Evolutionary conservation across 2,888 invertebrate species (phyloP), one percentile per base, ranked within the genome.

Genomic region (Scaptomyza reducta): DNA sequence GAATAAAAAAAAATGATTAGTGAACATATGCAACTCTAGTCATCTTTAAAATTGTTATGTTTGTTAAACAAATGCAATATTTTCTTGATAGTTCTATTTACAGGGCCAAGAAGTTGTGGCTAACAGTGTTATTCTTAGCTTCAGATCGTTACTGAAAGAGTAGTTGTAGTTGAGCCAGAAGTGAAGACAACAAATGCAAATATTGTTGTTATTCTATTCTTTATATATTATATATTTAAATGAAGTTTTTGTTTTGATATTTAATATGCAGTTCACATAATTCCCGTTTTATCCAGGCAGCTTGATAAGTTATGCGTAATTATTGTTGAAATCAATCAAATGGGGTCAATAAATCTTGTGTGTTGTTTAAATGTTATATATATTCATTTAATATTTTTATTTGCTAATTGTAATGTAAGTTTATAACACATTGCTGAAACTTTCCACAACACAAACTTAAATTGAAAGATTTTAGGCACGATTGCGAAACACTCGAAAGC

Each of bases 281-380:
- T 67, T 67, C 68, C 68, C 51, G 68, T 4, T 59, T 54, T 40
- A 29, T 38, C 14, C 16, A 18, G 51, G n/a, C 13, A 56, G 41
- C 40, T 50, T 54, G 51, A 57, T 49, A 70, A 70, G 70, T 70
- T 57, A 62, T 62, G 50, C 40, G 16, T 14, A 16, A 14, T 16
- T 16, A 18, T 35, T 35, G 6, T 35, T 35, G 13, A n/a, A 35
- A 35, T 35, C 13, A 16, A 46, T 47, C 6, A 10, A 31, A 18
- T 16, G 18, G 47, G 47, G 18, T 10, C 47, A 47, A 47, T 47
- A 18, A 33, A 47, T 33, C 31, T 13, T 9, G 13, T 13, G 1
- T 3, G 3, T 1, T 2, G n/a, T 14, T n/a, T n/a, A n/a, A n/a
- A n/a, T 3, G 1, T 1, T 3, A 25, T 3, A 44, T 27, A 3